Base-by-base conservation (phyloP, 2,797 vertebrate species). In the Paramormyrops hopkinsi region DNA sequence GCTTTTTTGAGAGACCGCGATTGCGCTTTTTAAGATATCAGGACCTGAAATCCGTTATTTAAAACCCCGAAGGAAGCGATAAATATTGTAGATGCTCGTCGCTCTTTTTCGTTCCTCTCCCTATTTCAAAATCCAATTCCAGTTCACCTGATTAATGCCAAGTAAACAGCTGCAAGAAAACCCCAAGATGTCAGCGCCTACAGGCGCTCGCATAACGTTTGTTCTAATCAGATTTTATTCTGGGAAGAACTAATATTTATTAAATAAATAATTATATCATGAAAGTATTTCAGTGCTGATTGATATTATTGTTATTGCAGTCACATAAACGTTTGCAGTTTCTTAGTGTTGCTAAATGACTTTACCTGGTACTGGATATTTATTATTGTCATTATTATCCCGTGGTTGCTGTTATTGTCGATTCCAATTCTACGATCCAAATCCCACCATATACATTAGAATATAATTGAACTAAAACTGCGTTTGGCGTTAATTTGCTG, bases 111-210 rank as follows among this genome's bases (percentile, higher is more conserved):
- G 91, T 85, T 86, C 90, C 91, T 85, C 65, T 89, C 17, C 87
- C 88, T 89, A 88, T 89, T 33, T 88, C 94, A 93, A 91, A 95
- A 95, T 94, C 92, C 94, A 94, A 95, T 95, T 94, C 96, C 95
- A 94, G 95, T 93, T 94, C 93, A 93, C 95, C 95, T 95, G 95
- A 95, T 95, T 96, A 95, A 96, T 96, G 93, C 94, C 94, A 96
- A 96, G 95, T 94, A 85, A 51, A 87, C 62, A 87, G 95, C 94
- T 94, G 95, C 94, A 94, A 95, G 94, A 94, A 95, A 94, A 95
- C 94, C 96, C 96, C 94, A 91, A 93, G 92, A 94, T 93, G 91
- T 92, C 94, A 94, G 94, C 96, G 93, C 94, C 95, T 96, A 96
- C 96, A 94, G 94, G 95, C 93, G 92, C 93, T 92, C 95, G 95